Evolutionary conservation across 1,140 invertebrate genomes (phyloP), one percentile per base, ranked within the genome.

Genomic region (Atta colombica): DNA sequence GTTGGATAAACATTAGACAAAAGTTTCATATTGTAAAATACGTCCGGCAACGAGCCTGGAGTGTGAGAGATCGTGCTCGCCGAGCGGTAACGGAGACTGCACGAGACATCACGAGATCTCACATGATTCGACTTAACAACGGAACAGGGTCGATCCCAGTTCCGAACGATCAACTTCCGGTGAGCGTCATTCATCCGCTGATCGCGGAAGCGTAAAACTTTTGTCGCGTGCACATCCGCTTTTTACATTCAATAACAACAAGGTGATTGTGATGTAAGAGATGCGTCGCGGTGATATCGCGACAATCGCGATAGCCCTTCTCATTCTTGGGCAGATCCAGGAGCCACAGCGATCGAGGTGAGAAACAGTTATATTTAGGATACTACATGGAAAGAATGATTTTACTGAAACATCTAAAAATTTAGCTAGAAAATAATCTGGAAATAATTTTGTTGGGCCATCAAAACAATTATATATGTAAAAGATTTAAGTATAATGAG

Each of bases 231-330:
- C 72, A 69, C 89, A 87, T 91, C 88, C 90, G 92, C 49, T 71
- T 92, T 93, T 91, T 91, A 90, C 93, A 93, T 94, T 94, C 92
- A 92, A 93, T 91, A 90, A 71, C 53, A 93, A 91, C 88, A 92
- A 92, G 92, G 88, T 93, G 90, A 94, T 93, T 94, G 94, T 95
- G 94, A 95, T 95, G 94, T 95, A 94, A 95, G 95, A 95, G 94
- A 95, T 95, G 95, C 94, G 94, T 94, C 94, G 94, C 88, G 94
- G 93, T 94, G 94, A 95, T 92, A 93, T 95, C 94, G 95, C 95
- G 94, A 93, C 94, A 87, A 94, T 92, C 95, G 95, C 94, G 95
- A 95, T 95, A 94, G 94, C 94, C 94, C 94, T 95, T 89, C 92
- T 95, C 68, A 91, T 95, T 90, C 92, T 95, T 88, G 94, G 94